Evolutionary conservation across 2,797 vertebrate genomes (phyloP), one percentile per base, ranked within the genome.

Genomic region (Cygnus olor): DNA sequence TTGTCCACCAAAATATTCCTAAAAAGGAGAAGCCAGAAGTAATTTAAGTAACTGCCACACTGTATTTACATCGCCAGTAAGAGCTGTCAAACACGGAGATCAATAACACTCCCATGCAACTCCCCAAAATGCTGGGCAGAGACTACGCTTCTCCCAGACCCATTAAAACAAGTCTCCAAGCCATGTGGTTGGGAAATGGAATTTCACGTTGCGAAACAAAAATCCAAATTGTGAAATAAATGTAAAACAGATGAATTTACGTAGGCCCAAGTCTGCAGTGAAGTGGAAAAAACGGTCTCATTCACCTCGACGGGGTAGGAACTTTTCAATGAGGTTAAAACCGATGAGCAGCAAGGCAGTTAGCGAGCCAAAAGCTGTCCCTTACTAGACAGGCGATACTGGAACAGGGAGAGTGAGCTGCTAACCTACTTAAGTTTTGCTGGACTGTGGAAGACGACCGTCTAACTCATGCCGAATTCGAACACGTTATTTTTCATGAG

Each of bases 1-100:
- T 99, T 99, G 97, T 99, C 99, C 97, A 99, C 99, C 98, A 99
- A 98, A 98, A 99, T 99, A 95, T 99, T 99, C 97, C 99, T 99
- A 94, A 88, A 91, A 84, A 90, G 7, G 9, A 90, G 53, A 97
- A 96, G 90, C 2, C 74, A 88, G 11, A 93, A 77, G 18, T 19
- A n/a, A 81, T 64, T 70, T 63, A 58, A 94, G 0, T 25, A 90
- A 74, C 7, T 22, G 64, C 10, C 27, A 54, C 0, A 0, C 32
- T 12, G 2, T 44, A 60, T 74, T 80, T 51, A 36, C 19, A 60
- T 28, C 38, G n/a, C 57, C 25, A 57, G 0, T 20, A 70, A 68
- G 54, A 54, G 17, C 11, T n/a, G 53, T 15, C 68, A 27, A 6
- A 49, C 20, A 8, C 18, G 14, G 36, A 81, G 20, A 36, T 8